Base-by-base conservation (phyloP, 2,113 vertebrate genomes). In the Phycodurus eques region DNA sequence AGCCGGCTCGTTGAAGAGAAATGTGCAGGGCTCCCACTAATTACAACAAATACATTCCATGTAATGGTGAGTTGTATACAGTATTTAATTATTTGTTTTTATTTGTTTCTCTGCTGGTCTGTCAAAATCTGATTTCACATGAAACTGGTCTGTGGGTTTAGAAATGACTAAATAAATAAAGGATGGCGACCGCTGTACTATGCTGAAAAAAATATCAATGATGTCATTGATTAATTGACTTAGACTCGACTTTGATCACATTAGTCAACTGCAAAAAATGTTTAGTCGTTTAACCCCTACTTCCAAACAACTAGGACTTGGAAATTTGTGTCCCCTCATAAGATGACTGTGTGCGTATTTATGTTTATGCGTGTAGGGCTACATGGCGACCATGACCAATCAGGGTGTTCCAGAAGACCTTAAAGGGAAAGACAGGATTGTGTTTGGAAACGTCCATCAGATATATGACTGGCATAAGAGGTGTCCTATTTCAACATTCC, bases 391-490 rank as follows among this genome's bases (percentile, higher is more conserved):
- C 43, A 96, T 96, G 94, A 84, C 87, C 44, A 88, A 83, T 72
- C 92, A 92, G 71, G 95, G 94, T 14, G 85, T 94, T 46, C 95
- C 95, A 0, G 95, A 96, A 59, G 94, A 90, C 80, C 89, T 96
- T 87, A 94, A 91, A 79, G 95, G 95, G 60, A 95, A 94, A 73
- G 95, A 96, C 82, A 95, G 94, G 88, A 96, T 96, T 73, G 92
- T 96, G 59, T 96, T 96, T 80, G 95, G 95, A 72, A 96, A 96
- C 89, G 94, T 96, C 81, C 94, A 95, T 77, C 95, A 96, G 88
- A 96, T 96, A 86, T 96, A 94, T 0, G 95, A 96, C 83, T 96
- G 95, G 95, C 95, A 96, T 77, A 93, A 95, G 78, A 93, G 95
- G 95, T 96, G 86, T 2, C 20, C 4, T 22, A 43, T 72, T n/a